phyloP scores from a whole-genome alignment of 1,140 invertebrate genomes.

The Danaus melanippus region DNA sequence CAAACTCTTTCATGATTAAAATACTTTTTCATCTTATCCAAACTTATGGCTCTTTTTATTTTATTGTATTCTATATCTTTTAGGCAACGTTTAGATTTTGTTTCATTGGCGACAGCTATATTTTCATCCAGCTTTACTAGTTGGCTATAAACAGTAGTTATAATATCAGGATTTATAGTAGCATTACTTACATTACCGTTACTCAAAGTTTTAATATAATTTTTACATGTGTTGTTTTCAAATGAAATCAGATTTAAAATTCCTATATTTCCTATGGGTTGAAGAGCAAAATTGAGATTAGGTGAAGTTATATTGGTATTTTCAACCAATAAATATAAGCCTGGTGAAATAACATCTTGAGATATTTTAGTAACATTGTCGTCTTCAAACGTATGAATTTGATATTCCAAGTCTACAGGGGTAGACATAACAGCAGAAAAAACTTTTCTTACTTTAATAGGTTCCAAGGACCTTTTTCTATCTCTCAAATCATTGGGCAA shows the following conservation, averaged over 20 bases:
- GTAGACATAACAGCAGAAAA: constrained; percentile 41
- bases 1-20: constrained; percentile 44
- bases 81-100: no score
- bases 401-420: constrained; percentile 44
- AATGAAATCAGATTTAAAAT: no score
- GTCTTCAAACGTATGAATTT: constrained; percentile 33
- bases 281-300: constrained; percentile 23
- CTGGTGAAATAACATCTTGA: constrained; percentile 23
- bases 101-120: background rate
- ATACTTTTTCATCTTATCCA: constrained; percentile 36
- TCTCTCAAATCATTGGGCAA: constrained; percentile 25
- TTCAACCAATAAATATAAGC: constrained; percentile 36
- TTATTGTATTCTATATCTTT: background rate
- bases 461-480: constrained; percentile 28
- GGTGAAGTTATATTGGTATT: constrained; percentile 19
- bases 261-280: constrained; percentile 13
- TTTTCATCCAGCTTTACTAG: background rate
- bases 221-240: no score
- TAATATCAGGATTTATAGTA: constrained; percentile 5
- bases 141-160: constrained; percentile 1
- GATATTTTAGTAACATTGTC: constrained; percentile 8
- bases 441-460: constrained; percentile 29
- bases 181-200: constrained; percentile 7
- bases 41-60: constrained; percentile 29
- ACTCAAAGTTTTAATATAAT: no score